Evolutionary conservation across 2,113 vertebrate species (phyloP), one percentile per base, ranked within the genome.

Genomic region (Epinephelus cyanopodus): DNA sequence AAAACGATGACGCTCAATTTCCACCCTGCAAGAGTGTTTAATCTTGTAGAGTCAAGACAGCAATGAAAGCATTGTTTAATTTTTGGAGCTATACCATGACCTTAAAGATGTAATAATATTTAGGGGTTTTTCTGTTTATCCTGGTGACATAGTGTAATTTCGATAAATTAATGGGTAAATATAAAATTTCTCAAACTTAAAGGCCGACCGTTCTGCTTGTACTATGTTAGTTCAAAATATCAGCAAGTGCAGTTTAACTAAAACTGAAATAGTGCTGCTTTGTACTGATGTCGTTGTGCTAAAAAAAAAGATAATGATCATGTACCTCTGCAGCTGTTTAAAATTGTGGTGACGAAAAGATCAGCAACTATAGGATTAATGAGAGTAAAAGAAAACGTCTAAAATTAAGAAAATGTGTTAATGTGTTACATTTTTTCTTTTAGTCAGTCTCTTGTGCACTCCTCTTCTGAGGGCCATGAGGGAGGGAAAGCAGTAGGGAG

Each of bases 391-490:
- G 8, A 77, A 82, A 84, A 52, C 8, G 0, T 57, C 11, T 45
- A n/a, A 86, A 84, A 85, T 50, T 0, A 39, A 53, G 18, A 48
- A 18, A 14, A 48, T 80, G 48, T 56, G 63, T 39, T 50, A 11
- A 58, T 79, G 7, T 75, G 72, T 54, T 19, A 2, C 53, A 67
- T 82, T 77, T 74, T 81, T 81, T 68, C 58, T 66, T 83, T 76
- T 70, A 62, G 27, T 82, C 52, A 69, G 60, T 67, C n/a, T 74
- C 72, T 80, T 33, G 2, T 56, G 52, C 65, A 61, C 29, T 74
- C 42, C 60, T 81, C 68, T 78, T 82, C 74, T 82, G 64, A 89
- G 85, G 85, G 68, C 63, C 84, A 83, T 66, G 68, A 85, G 82
- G 15, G 69, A 87, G 74, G 83, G 82, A 84, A 67, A 87, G 85